Conservation (phyloP, 2,888 invertebrate species). For the Magallana nippona region DNA sequence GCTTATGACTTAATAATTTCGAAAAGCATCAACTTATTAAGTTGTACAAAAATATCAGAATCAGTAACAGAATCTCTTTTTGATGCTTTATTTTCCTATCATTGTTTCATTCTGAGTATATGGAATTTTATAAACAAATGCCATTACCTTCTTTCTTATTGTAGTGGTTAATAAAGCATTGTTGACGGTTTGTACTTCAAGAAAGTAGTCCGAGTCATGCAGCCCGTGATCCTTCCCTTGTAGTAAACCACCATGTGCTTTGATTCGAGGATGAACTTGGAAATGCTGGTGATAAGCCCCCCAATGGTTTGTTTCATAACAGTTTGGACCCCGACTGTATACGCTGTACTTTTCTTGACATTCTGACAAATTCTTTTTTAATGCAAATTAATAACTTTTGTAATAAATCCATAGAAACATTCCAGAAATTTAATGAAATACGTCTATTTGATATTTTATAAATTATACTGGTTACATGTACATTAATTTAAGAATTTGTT, state of each 20-base stretch:
- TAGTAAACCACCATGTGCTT: conserved; percentile 38
- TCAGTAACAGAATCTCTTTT: no score
- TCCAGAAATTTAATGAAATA: no score
- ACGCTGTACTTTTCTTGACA: conserved; percentile 28
- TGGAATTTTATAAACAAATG: not conserved
- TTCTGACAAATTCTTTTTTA: conserved; percentile 36
- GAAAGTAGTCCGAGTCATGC: conserved; percentile 66
- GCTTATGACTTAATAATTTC: no score
- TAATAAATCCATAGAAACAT: not conserved
- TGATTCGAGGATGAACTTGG: conserved; percentile 52
- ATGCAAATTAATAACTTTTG: not conserved
- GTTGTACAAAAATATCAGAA: no score
- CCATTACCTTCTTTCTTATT: conserved; percentile 54
- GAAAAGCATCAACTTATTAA: no score
- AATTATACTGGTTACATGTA: no score
- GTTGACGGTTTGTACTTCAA: conserved; percentile 62
- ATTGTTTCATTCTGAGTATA: no score
- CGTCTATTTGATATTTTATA: no score
- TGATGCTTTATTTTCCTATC: no score
- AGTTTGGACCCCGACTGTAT: conserved; percentile 36
- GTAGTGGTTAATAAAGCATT: conserved; percentile 60
- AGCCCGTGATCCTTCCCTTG: conserved; percentile 52
- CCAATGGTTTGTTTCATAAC: conserved; percentile 60
- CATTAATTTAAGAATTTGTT: no score
- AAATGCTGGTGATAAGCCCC: conserved; percentile 65